phyloP scores from a whole-genome alignment of 1,140 invertebrate genomes.

The Drosophila trapezifrons region DNA sequence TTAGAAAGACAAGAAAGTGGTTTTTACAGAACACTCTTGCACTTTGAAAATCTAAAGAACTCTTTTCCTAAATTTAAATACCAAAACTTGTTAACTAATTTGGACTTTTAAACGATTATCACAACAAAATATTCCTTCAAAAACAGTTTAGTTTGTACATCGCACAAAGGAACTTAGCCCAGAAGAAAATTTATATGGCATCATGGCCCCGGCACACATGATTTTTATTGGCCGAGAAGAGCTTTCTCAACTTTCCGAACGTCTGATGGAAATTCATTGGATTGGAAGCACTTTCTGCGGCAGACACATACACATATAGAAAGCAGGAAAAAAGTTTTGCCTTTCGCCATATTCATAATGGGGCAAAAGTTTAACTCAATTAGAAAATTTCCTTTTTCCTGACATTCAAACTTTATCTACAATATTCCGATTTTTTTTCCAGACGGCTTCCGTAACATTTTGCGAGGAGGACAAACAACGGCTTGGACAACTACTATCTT shows the following conservation, averaged over 20 bases:
- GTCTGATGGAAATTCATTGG: conserved; percentile 43
- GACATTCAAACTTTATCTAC: conserved; percentile 45
- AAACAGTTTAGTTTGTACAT: conserved; percentile 2
- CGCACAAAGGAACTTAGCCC: not conserved
- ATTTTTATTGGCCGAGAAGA: conserved; percentile 35
- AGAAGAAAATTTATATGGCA: conserved; percentile 2
- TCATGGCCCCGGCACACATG: not conserved
- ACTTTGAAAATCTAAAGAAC: not conserved
- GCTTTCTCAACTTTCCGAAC: conserved; percentile 28
- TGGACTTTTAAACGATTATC: not conserved
- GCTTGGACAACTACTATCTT: conserved; percentile 60
- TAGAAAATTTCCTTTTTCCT: conserved; percentile 60
- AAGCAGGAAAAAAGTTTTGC: conserved; percentile 37
- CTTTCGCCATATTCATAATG: conserved; percentile 52
- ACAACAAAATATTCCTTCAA: not conserved
- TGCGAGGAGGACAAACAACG: conserved; percentile 23
- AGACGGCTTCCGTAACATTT: conserved; percentile 15
- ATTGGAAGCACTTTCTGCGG: conserved; percentile 39
- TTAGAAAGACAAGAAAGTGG: too few species aligned
- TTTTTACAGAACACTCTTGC: too few species aligned
- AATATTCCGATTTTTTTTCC: conserved; percentile 10
- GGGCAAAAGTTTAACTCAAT: conserved; percentile 59
- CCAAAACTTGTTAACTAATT: not conserved
- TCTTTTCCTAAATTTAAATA: not conserved
- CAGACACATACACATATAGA: conserved; percentile 8